A percentile compares a stretch with the other conserved stretches of the same genome.
Evolutionary conservation across 1,140 invertebrate species (phyloP).

Genomic region (Pissodes strobi): DNA sequence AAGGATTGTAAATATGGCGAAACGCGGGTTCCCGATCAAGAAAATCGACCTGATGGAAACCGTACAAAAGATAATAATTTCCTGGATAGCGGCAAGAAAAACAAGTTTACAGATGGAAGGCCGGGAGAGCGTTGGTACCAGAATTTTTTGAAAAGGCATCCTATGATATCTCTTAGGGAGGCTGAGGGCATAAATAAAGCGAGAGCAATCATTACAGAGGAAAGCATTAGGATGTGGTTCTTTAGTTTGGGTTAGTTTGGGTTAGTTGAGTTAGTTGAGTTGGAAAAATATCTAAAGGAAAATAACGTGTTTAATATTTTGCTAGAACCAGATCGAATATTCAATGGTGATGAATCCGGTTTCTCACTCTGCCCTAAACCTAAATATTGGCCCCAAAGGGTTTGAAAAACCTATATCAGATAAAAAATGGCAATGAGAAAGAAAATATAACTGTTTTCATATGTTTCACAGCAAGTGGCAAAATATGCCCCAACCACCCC

Average conservation of each 20-base stretch:
- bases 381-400: not conserved
- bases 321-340: not conserved
- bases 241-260: too few species aligned
- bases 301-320: not conserved
- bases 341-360: too few species aligned
- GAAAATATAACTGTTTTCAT: constrained; percentile 1
- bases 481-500: too few species aligned
- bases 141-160: not conserved
- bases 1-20: too few species aligned
- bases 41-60: too few species aligned
- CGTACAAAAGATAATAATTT: too few species aligned
- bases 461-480: not conserved
- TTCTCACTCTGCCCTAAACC: not conserved
- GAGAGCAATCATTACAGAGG: not conserved
- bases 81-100: too few species aligned
- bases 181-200: not conserved
- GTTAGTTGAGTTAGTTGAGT: too few species aligned
- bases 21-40: too few species aligned
- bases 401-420: not conserved
- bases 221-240: not conserved
- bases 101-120: too few species aligned
- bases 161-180: not conserved
- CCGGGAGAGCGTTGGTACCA: not conserved
- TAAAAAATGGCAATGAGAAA: not conserved
- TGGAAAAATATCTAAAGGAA: not conserved